phyloP scores from a whole-genome alignment of 2,797 vertebrate genomes.

The Brotula barbata region DNA sequence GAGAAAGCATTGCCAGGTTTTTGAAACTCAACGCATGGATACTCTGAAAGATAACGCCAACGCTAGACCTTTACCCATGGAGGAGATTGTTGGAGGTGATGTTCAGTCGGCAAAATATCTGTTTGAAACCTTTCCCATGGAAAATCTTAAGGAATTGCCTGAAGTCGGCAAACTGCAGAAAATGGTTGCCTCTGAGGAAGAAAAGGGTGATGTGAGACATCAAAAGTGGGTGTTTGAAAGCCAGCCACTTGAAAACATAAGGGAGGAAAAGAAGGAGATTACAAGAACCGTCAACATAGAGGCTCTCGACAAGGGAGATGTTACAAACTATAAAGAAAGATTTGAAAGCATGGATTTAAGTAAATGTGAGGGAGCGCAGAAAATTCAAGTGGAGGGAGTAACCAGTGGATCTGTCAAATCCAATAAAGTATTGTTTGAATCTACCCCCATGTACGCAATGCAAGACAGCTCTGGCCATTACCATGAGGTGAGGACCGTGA shows the following conservation, averaged over 20 bases:
- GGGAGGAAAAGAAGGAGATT: constrained; percentile 86
- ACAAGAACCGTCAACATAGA: constrained; percentile 85
- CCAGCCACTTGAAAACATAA: constrained; percentile 87
- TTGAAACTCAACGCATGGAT: constrained; percentile 89
- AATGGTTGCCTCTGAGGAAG: constrained; percentile 82
- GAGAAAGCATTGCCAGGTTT: constrained; percentile 85
- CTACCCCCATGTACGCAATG: constrained; percentile 88
- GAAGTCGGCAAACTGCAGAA: constrained; percentile 87
- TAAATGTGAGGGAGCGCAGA: constrained; percentile 82
- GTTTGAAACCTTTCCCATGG: constrained; percentile 89
- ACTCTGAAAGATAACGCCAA: constrained; percentile 83
- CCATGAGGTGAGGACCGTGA: constrained; percentile 90
- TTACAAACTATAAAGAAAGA: constrained; percentile 83
- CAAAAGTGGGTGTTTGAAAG: constrained; percentile 92
- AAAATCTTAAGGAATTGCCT: constrained; percentile 84
- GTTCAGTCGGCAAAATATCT: constrained; percentile 85
- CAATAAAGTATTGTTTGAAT: constrained; percentile 91
- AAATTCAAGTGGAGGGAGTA: constrained; percentile 87
- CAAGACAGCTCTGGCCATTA: constrained; percentile 91
- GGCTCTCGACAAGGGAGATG: constrained; percentile 86
- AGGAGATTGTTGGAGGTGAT: constrained; percentile 88
- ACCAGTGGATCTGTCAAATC: constrained; percentile 85
- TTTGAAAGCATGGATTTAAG: constrained; percentile 90
- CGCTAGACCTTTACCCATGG: constrained; percentile 61
- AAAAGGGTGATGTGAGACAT: constrained; percentile 89